Conservation (phyloP, 2,888 invertebrate genomes). For the Amphipyra tragopoginis region DNA sequence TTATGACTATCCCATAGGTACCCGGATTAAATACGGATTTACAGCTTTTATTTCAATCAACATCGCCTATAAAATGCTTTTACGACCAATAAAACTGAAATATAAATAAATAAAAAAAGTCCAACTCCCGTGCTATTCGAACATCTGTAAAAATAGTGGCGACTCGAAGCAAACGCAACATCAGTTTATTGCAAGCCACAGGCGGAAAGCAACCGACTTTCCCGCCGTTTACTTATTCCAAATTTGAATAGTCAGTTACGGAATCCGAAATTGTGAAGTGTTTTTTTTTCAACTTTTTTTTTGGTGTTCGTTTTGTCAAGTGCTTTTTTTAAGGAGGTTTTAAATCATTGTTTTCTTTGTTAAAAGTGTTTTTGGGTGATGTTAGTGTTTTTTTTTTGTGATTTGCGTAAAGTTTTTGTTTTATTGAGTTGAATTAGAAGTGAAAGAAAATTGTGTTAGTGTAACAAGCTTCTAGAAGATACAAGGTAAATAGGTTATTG, state of each 20-base stretch:
- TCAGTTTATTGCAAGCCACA: constrained; percentile 71
- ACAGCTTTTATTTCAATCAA: constrained; percentile 42
- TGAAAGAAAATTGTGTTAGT: not conserved
- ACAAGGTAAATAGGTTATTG: too few species aligned
- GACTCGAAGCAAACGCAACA: constrained; percentile 57
- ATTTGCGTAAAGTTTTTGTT: not conserved
- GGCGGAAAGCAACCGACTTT: constrained; percentile 66
- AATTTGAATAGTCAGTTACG: constrained; percentile 54
- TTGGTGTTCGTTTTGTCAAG: not conserved
- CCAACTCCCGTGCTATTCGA: constrained; percentile 58
- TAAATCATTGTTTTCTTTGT: not conserved
- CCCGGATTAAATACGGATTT: constrained; percentile 37
- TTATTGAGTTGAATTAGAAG: constrained; percentile 2
- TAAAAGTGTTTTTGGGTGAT: not conserved
- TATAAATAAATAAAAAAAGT: constrained; percentile 39
- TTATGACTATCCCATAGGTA: not conserved
- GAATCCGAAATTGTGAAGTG: constrained; percentile 32
- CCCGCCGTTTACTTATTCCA: constrained; percentile 47
- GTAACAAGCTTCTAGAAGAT: too few species aligned
- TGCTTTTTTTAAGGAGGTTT: constrained; percentile 14
- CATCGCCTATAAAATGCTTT: constrained; percentile 41
- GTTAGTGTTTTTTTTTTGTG: too few species aligned
- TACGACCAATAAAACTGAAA: constrained; percentile 45
- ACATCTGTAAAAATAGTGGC: constrained; percentile 77
- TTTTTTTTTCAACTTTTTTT: constrained; percentile 23